Conservation (phyloP, 2,888 invertebrate genomes). For the Taphrorychus bicolor region DNA sequence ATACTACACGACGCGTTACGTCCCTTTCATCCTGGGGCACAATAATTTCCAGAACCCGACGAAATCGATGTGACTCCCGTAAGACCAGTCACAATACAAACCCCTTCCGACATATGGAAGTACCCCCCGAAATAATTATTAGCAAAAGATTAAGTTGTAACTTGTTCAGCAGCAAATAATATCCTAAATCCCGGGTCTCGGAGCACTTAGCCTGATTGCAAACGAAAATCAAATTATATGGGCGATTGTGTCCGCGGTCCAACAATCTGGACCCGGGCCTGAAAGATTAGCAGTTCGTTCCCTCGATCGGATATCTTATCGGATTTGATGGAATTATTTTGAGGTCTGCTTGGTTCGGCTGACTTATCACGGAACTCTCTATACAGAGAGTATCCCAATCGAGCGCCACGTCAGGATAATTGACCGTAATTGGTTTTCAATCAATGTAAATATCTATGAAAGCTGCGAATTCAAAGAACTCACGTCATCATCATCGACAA, state of each 20-base stretch:
- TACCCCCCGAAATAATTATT: constrained; percentile 18
- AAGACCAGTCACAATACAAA: not conserved
- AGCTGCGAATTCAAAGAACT: not conserved
- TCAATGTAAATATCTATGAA: not conserved
- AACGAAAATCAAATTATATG: constrained; percentile 41
- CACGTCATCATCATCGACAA: not conserved
- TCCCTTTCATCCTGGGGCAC: no score
- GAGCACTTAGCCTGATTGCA: constrained; percentile 40
- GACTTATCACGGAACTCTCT: constrained; percentile 1
- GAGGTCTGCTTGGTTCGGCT: not conserved
- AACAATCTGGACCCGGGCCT: constrained; percentile 29
- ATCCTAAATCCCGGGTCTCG: constrained; percentile 24
- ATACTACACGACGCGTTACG: no score
- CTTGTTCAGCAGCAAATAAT: constrained; percentile 14
- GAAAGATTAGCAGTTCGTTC: constrained; percentile 38
- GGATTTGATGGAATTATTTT: constrained; percentile 25
- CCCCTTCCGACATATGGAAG: not conserved
- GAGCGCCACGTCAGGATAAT: not conserved
- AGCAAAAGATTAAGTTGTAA: constrained; percentile 32
- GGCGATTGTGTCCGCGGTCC: constrained; percentile 33
- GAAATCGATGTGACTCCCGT: no score
- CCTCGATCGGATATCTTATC: constrained; percentile 25
- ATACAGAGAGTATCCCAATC: no score
- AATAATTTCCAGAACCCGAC: no score
- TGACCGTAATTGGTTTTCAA: not conserved